Evolutionary conservation across 2,113 vertebrate genomes (phyloP).

Genomic region (Romanogobio albipinnatus): DNA sequence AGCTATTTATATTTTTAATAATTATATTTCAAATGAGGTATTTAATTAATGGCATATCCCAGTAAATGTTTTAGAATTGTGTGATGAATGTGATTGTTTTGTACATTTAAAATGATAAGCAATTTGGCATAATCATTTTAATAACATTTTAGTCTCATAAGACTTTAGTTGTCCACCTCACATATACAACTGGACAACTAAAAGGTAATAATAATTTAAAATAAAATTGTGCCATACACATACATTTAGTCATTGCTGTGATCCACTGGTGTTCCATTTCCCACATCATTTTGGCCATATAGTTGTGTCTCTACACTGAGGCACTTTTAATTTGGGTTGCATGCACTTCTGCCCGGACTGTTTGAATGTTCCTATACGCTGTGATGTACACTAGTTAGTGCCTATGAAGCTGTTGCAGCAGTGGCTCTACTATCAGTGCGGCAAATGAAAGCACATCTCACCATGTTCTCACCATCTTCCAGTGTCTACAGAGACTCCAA

Average conservation of each 20-base stretch:
- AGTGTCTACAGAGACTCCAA: constrained; percentile 72
- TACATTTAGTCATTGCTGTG: background rate
- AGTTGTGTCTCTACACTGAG: background rate
- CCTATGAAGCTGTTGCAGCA: background rate
- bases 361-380: constrained; percentile 10
- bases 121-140: too few relatives aligned
- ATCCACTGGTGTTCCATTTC: background rate
- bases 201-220: background rate
- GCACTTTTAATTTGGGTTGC: background rate
- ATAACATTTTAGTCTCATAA: background rate
- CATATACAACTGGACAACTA: background rate
- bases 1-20: background rate
- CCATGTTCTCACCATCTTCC: constrained; percentile 75
- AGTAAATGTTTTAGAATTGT: background rate
- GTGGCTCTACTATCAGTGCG: background rate
- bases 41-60: background rate
- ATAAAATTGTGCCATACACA: background rate
- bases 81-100: background rate
- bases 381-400: constrained; percentile 17
- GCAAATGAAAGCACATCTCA: constrained; percentile 58
- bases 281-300: background rate
- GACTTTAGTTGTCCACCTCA: background rate
- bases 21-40: background rate
- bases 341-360: constrained; percentile 9
- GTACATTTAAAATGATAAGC: background rate